Conservation (phyloP, 2,113 vertebrate species). For the Bolborhynchus lineola region DNA sequence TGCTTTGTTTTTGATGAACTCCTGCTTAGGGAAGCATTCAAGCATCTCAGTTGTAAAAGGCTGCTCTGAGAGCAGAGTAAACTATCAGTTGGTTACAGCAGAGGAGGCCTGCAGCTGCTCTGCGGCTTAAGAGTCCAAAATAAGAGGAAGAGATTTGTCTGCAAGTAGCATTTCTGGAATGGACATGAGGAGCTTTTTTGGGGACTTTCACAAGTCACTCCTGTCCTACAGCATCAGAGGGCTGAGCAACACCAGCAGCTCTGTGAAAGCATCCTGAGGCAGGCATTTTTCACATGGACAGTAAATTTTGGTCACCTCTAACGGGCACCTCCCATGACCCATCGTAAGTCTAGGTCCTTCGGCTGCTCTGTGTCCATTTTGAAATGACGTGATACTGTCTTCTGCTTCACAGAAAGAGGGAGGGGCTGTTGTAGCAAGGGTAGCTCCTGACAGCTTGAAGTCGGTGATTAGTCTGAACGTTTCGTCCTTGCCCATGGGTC, state of each 20-base stretch:
- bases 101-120: neutral
- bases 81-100: neutral
- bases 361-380: neutral
- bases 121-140: neutral
- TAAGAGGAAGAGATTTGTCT: neutral
- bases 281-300: neutral
- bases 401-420: neutral
- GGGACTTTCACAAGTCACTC: neutral
- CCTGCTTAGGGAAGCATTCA: neutral
- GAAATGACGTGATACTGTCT: neutral
- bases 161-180: neutral
- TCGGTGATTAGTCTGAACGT: fast-evolving
- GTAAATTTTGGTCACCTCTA: neutral
- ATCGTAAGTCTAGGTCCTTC: neutral
- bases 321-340: neutral
- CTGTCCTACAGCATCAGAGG: neutral
- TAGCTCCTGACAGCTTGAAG: neutral
- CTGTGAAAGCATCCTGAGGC: neutral
- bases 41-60: neutral
- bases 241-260: neutral
- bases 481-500: neutral
- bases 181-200: neutral
- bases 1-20: neutral
- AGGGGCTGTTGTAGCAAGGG: neutral
- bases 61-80: neutral